Percentiles rank a stretch among this genome's conserved stretches.
These are phyloP conservation scores for Calypte anna DNA, from an alignment of 2,113 vertebrate species.

Conservation along the genomic window DNA sequence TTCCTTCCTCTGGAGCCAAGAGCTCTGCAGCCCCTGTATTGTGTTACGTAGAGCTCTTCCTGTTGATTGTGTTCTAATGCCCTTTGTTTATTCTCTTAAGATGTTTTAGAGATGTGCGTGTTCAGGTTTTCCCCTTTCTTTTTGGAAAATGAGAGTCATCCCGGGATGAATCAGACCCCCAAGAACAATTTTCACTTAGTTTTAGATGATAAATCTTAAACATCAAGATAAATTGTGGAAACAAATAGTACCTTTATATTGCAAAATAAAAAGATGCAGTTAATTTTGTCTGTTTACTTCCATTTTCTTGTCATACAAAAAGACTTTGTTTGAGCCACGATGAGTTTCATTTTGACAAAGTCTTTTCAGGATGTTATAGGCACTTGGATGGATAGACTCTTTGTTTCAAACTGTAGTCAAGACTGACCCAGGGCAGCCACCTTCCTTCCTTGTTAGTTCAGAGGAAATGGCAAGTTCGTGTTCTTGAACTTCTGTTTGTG, in stretches of 20 bases:
- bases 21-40: slow-evolving; percentile 56
- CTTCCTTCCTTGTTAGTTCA: slow-evolving; percentile 17
- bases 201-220: not conserved
- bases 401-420: not conserved
- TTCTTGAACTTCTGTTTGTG: not conserved
- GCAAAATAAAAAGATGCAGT: not conserved
- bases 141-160: not conserved
- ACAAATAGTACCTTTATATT: not conserved
- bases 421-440: not conserved
- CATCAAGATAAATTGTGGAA: not conserved
- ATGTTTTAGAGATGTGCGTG: slow-evolving; percentile 63
- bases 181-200: not conserved
- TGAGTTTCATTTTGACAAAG: not conserved
- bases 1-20: slow-evolving; percentile 63
- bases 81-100: slow-evolving; percentile 73
- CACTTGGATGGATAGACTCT: not conserved
- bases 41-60: slow-evolving; percentile 69
- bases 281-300: not conserved
- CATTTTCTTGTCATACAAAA: not conserved
- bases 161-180: not conserved
- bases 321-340: not conserved
- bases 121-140: not conserved
- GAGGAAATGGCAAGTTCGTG: not conserved
- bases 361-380: not conserved
- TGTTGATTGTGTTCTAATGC: slow-evolving; percentile 75